phyloP scores from a whole-genome alignment of 1,140 invertebrate genomes.

The Chironomus tepperi region DNA sequence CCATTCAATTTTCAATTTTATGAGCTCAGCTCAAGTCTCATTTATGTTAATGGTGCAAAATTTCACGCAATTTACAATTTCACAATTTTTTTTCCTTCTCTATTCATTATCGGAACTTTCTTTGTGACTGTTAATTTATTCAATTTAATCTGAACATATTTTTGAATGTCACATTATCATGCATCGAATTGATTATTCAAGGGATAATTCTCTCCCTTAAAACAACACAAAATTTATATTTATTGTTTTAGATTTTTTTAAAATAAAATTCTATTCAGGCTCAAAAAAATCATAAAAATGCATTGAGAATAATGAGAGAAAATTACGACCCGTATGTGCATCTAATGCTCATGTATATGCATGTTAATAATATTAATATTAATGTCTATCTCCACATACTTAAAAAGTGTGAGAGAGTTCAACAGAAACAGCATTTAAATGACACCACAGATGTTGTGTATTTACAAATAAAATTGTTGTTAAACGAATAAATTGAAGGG shows the following conservation, averaged over 20 bases:
- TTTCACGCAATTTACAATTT: slow-evolving; percentile 13
- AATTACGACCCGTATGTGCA: background rate
- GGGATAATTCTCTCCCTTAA: background rate
- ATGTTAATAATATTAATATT: background rate
- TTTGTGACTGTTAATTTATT: background rate
- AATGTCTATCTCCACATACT: background rate
- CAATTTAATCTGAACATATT: background rate
- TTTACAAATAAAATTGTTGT: slow-evolving; percentile 2
- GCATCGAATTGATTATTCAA: too few relatives aligned
- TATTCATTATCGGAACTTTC: background rate
- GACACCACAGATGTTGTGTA: background rate
- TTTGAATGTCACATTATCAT: background rate
- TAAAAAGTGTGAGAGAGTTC: slow-evolving; percentile 3
- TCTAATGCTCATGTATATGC: background rate
- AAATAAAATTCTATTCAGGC: too few relatives aligned
- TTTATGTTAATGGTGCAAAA: background rate
- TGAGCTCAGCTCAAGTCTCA: background rate
- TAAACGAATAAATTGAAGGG: slow-evolving; percentile 7
- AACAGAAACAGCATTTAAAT: background rate
- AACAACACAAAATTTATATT: background rate
- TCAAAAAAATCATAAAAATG: background rate
- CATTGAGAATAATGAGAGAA: background rate
- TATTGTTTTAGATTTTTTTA: too few relatives aligned
- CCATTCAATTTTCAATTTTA: slow-evolving; percentile 8
- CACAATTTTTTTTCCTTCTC: background rate